Conservation (phyloP, 2,113 vertebrate genomes). For the Corythornis madagascariensis region DNA sequence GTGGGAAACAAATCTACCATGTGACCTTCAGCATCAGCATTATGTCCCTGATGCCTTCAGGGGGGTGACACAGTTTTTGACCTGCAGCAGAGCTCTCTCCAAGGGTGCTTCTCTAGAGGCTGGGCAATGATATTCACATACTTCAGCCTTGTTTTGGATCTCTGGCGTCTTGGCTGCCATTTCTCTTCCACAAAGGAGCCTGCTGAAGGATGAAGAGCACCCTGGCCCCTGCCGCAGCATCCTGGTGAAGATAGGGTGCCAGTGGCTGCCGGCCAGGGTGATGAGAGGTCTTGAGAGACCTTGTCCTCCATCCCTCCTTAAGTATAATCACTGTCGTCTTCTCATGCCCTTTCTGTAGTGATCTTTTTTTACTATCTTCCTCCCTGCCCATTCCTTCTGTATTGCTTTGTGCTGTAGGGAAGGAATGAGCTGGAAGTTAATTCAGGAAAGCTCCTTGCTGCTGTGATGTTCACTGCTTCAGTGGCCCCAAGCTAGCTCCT, state of each 20-base stretch:
- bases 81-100: not conserved
- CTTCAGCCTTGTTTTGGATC: not conserved
- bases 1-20: fast-evolving
- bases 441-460: not conserved
- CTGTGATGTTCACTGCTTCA: not conserved
- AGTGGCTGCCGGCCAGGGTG: not conserved
- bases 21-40: not conserved
- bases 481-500: not conserved
- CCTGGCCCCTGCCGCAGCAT: not conserved
- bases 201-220: not conserved
- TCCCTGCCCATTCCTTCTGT: not conserved
- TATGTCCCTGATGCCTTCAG: fast-evolving
- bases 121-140: fast-evolving
- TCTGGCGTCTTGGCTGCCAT: not conserved
- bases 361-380: not conserved
- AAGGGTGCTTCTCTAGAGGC: not conserved
- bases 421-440: not conserved
- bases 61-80: fast-evolving
- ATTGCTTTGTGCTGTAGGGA: not conserved
- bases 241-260: not conserved
- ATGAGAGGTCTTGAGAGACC: not conserved
- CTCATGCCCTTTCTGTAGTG: not conserved
- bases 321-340: not conserved
- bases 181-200: not conserved
- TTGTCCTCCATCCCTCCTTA: not conserved